Conservation (phyloP, 2,888 invertebrate genomes). For the Scaptomyza cyrtandrae region DNA sequence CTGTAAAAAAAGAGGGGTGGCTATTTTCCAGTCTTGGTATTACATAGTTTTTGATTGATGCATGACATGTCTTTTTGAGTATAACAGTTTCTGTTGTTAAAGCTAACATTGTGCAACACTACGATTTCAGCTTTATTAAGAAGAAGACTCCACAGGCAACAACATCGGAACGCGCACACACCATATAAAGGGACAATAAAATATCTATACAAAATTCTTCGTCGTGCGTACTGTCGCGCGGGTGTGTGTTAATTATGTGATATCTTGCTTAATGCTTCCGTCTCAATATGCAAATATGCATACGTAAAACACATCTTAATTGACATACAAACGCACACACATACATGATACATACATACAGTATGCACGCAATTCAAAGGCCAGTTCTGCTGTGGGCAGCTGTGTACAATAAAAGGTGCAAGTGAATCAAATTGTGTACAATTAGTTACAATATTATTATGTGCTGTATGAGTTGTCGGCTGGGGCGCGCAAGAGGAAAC, state of each 20-base stretch:
- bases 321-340: slow-evolving; percentile 9
- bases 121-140: slow-evolving; percentile 36
- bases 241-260: slow-evolving; percentile 37
- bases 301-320: slow-evolving; percentile 11
- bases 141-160: slow-evolving; percentile 39
- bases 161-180: slow-evolving; percentile 54
- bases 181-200: slow-evolving; percentile 17
- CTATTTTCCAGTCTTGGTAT: no score
- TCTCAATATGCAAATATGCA: slow-evolving; percentile 14
- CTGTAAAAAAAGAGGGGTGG: no score
- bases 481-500: slow-evolving; percentile 46
- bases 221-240: slow-evolving; percentile 13
- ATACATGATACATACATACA: not conserved
- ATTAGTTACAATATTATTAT: slow-evolving; percentile 47
- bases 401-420: slow-evolving; percentile 58
- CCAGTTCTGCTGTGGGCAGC: slow-evolving; percentile 23
- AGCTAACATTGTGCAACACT: slow-evolving; percentile 38
- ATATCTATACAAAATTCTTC: slow-evolving; percentile 19
- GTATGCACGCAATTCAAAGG: slow-evolving; percentile 16
- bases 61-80: slow-evolving; percentile 11
- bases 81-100: slow-evolving; percentile 18
- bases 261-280: slow-evolving; percentile 17
- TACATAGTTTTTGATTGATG: no score
- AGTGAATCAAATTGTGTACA: slow-evolving; percentile 64
- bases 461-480: slow-evolving; percentile 44